Conservation (phyloP, 2,113 vertebrate species). For the Ivindomyrus marchei region DNA sequence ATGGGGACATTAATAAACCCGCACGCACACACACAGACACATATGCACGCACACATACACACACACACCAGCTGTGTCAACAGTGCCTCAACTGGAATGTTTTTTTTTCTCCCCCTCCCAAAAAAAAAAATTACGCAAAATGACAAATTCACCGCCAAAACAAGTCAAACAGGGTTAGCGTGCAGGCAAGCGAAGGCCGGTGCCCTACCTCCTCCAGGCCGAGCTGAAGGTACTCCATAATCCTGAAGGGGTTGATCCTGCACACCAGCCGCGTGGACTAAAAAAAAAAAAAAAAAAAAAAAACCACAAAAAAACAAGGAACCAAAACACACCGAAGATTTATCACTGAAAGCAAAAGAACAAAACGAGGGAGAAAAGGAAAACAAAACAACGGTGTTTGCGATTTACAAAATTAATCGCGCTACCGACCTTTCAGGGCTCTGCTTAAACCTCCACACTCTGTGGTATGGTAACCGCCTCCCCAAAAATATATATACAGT, state of each 20-base stretch:
- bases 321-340: background rate
- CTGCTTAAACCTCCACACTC: background rate
- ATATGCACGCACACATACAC: background rate
- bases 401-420: background rate
- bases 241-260: constrained; percentile 68
- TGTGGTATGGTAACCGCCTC: background rate
- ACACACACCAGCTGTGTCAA: constrained; percentile 33
- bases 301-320: background rate
- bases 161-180: background rate
- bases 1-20: too few relatives aligned
- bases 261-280: constrained; percentile 55
- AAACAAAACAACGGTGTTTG: background rate
- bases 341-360: background rate
- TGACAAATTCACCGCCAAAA: background rate
- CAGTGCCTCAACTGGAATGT: constrained; percentile 17
- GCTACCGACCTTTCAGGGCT: background rate
- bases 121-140: background rate
- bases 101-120: background rate
- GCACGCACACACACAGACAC: background rate
- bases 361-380: background rate
- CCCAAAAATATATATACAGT: background rate
- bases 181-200: background rate
- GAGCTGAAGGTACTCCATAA: constrained; percentile 84
- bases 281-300: constrained; percentile 37
- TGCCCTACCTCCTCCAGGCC: constrained; percentile 80